Evolutionary conservation across 2,797 vertebrate species (phyloP), one percentile per base, ranked within the genome.

Genomic region (Thripadectes ignobilis): DNA sequence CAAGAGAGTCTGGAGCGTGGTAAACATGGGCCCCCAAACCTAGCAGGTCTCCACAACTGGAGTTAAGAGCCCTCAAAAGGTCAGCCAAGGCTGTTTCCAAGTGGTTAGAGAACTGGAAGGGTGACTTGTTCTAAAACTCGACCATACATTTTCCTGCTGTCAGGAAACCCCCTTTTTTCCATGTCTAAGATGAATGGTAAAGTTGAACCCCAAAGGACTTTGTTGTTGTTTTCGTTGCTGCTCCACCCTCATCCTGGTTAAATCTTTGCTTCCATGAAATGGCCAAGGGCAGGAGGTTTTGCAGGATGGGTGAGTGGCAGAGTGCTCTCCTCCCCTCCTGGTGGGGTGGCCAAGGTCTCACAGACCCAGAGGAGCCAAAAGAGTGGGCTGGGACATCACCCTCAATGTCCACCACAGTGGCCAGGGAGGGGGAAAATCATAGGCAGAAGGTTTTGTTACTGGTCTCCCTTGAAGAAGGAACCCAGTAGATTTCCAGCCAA

Each of bases 101-200:
- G 89, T 2, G 27, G 63, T 92, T 63, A 48, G 89, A 87, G 89
- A 96, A 94, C 94, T 96, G 94, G 94, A 94, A 96, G 85, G 78
- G 89, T 0, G 0, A 87, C 94, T 94, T 91, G 59, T 6, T 74
- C 15, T 32, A 76, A 49, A 85, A n/a, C 43, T 41, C 69, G 1
- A 23, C 69, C 39, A 3, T 27, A 18, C 36, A 38, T 74, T 78
- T 55, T n/a, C 75, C 82, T 54, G 77, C 82, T 46, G 45, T 26
- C 85, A 95, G 95, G 95, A 96, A 95, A 95, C 23, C 87, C 91
- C 94, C 95, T 93, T 89, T 83, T 95, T 91, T 65, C 87, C 89
- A 91, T 89, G 87, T 34, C 52, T 82, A n/a, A 85, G 68, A 43
- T 57, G 67, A 91, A 82, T 27, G 67, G 49, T 59, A 68, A 54